A percentile compares a stretch with the other conserved stretches of the same genome.
phyloP scores from a whole-genome alignment of 1,140 invertebrate genomes.

The Drosophila dunni region DNA sequence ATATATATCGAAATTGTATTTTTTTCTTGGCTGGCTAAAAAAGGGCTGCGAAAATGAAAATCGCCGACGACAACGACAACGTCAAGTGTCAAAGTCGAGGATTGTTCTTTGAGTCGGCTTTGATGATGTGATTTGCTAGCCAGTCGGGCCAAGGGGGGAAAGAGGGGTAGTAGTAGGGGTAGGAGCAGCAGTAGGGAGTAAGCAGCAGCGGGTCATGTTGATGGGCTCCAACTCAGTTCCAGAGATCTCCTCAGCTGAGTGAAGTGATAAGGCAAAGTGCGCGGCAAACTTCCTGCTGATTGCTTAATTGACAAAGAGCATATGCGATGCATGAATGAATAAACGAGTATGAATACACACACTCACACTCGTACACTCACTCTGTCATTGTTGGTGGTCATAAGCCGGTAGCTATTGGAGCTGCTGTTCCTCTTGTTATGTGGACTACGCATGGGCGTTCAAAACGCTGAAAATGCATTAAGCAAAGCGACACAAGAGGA shows the following conservation, averaged over 20 bases:
- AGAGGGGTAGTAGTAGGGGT: neutral
- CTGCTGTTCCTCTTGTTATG: constrained; percentile 35
- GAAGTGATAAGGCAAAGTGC: constrained; percentile 74
- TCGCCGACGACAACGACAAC: constrained; percentile 66
- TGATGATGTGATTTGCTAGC: constrained; percentile 67
- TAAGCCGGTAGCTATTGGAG: constrained; percentile 59
- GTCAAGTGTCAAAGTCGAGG: constrained; percentile 66
- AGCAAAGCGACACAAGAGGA: constrained; percentile 57
- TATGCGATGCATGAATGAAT: constrained; percentile 82
- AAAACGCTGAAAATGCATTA: constrained; percentile 81
- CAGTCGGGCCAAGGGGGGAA: neutral
- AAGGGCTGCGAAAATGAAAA: constrained; percentile 73
- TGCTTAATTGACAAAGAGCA: constrained; percentile 83
- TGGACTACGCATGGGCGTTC: constrained; percentile 69
- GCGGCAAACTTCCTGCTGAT: constrained; percentile 81
- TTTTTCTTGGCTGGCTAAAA: constrained; percentile 18
- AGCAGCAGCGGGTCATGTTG: neutral
- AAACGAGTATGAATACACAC: constrained; percentile 55
- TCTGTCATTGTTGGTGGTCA: constrained; percentile 80
- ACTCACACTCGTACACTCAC: constrained; percentile 9
- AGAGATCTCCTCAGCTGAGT: constrained; percentile 4
- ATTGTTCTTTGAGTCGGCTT: constrained; percentile 35
- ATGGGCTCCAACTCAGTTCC: constrained; percentile 2
- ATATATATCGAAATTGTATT: neutral
- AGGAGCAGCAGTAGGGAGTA: neutral